A percentile compares a stretch with the other conserved stretches of the same genome.
These are phyloP conservation scores for Coregonus ussuriensis DNA, from an alignment of 2,797 vertebrate species.

Conservation along the genomic window DNA sequence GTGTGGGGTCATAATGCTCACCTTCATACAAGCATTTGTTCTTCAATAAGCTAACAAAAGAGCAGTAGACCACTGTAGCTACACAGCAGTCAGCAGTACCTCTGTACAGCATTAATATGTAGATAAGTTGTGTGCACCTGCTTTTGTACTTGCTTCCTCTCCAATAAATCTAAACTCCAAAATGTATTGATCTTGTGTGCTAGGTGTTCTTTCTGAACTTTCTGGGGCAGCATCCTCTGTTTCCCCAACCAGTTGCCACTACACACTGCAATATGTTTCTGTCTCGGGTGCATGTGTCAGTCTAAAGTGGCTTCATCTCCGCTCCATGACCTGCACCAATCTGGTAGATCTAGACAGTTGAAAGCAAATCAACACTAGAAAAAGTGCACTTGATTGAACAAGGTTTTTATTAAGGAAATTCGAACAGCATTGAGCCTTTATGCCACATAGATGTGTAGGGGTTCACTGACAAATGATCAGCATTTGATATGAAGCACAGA, in stretches of 20 bases:
- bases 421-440: conserved; percentile 13
- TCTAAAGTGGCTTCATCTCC: no score
- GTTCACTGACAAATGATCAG: background rate
- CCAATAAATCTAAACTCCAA: background rate
- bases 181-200: background rate
- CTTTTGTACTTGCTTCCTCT: conserved; percentile 59
- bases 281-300: no score
- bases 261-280: no score
- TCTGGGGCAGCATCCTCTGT: background rate
- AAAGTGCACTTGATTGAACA: conserved; percentile 32
- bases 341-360: no score
- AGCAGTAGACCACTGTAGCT: background rate
- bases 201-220: background rate
- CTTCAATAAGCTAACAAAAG: conserved; percentile 4
- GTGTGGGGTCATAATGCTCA: conserved; percentile 9
- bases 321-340: no score
- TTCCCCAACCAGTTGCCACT: background rate
- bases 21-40: background rate
- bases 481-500: background rate
- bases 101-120: conserved; percentile 50
- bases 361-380: background rate
- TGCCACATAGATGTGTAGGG: background rate
- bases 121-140: conserved; percentile 52
- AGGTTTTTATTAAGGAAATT: conserved; percentile 53
- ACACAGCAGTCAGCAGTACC: conserved; percentile 25